These are phyloP conservation scores for Pituophis catenifer DNA, from an alignment of 2,113 vertebrate genomes.

Conservation along the genomic window DNA sequence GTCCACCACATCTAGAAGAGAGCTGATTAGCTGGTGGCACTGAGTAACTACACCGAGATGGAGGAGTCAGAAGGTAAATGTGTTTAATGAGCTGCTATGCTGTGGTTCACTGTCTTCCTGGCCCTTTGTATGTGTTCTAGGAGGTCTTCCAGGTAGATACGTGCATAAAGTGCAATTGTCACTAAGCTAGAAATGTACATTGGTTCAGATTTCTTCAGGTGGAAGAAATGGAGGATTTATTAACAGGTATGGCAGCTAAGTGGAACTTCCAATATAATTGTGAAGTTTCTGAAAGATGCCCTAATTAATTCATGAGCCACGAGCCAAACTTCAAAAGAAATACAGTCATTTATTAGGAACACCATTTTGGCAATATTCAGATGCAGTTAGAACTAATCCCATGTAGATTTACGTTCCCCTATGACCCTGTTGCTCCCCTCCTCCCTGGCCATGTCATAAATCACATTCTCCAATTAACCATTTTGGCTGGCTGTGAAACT, in stretches of 20 bases:
- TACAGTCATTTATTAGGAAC: too few relatives aligned
- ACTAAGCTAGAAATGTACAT: neutral
- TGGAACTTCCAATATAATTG: neutral
- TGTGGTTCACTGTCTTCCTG: neutral
- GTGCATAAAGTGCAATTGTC: neutral
- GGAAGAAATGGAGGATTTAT: neutral
- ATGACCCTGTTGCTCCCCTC: too few relatives aligned
- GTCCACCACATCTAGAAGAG: neutral
- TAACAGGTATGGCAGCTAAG: neutral
- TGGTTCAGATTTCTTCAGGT: neutral
- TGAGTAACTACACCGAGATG: neutral
- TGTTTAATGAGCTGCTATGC: neutral
- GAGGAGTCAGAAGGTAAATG: neutral
- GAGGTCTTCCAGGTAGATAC: neutral
- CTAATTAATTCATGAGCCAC: too few relatives aligned
- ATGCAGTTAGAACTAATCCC: too few relatives aligned
- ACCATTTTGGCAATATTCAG: too few relatives aligned
- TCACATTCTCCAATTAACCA: too few relatives aligned
- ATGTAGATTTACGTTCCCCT: too few relatives aligned
- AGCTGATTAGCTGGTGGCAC: neutral
- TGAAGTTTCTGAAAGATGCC: too few relatives aligned
- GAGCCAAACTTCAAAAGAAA: too few relatives aligned
- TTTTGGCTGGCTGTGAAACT: too few relatives aligned
- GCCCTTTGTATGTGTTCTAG: neutral
- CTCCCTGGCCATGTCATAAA: too few relatives aligned